Evolutionary conservation across 2,888 invertebrate genomes (phyloP).

Genomic region (Dascillus cervinus): DNA sequence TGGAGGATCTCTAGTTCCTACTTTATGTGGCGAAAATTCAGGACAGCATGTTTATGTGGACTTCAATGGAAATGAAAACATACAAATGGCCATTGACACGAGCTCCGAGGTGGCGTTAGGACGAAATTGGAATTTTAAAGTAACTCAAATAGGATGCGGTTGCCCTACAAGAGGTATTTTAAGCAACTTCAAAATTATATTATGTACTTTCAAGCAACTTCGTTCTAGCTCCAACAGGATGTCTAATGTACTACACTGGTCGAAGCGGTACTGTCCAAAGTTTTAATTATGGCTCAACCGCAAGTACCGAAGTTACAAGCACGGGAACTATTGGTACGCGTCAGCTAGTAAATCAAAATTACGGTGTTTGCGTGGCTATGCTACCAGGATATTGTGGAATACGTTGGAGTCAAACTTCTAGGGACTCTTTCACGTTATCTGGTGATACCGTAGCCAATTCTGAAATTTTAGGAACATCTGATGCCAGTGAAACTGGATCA

Average conservation of each 20-base stretch:
- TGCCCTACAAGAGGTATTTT: constrained; percentile 62
- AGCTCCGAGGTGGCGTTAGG: constrained; percentile 50
- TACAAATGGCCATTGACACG: constrained; percentile 60
- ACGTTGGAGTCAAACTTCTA: constrained; percentile 49
- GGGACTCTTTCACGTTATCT: constrained; percentile 62
- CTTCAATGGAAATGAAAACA: constrained; percentile 60
- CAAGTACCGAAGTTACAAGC: constrained; percentile 1
- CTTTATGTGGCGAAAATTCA: constrained; percentile 73
- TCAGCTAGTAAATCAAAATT: constrained; percentile 59
- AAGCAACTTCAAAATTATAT: too few species aligned
- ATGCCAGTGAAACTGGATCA: constrained; percentile 50
- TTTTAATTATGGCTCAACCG: constrained; percentile 63
- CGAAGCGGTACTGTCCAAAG: constrained; percentile 56
- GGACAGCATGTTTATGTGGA: constrained; percentile 73
- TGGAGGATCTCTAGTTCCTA: constrained; percentile 60
- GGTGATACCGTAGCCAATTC: constrained; percentile 58
- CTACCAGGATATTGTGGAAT: constrained; percentile 65
- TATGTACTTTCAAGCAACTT: constrained; percentile 6
- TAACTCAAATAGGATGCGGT: constrained; percentile 64
- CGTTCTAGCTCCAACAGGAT: constrained; percentile 64
- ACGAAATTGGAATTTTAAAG: constrained; percentile 67
- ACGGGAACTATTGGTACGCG: constrained; percentile 47
- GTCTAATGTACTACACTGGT: constrained; percentile 63
- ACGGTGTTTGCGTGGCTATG: constrained; percentile 67
- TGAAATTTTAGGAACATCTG: constrained; percentile 51